Conservation (phyloP, 2,888 invertebrate genomes). For the Drosophila neotestacea region DNA sequence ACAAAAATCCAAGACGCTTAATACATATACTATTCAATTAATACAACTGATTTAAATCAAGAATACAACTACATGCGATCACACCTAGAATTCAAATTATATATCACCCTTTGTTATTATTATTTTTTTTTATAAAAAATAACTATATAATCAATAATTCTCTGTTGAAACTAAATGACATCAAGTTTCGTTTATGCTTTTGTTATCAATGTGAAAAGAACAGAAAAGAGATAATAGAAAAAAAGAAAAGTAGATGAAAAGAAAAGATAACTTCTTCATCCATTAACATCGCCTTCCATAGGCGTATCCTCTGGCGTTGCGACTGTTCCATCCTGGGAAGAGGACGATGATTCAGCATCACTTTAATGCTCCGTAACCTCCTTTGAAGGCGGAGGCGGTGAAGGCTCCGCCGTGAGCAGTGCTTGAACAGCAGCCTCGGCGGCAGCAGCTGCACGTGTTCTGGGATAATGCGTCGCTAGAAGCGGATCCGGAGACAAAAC, state of each 20-base stretch:
- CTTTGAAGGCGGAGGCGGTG: constrained; percentile 17
- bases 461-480: constrained; percentile 26
- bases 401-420: constrained; percentile 40
- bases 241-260: not conserved
- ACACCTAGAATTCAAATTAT: too few relatives aligned
- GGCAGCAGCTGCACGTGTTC: constrained; percentile 47
- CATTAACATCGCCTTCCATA: constrained; percentile 16
- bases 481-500: constrained; percentile 25
- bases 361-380: constrained; percentile 18
- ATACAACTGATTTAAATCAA: too few relatives aligned
- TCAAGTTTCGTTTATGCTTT: not conserved
- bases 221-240: too few relatives aligned
- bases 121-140: not conserved
- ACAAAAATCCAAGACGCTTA: too few relatives aligned
- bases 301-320: constrained; percentile 22
- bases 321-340: constrained; percentile 14
- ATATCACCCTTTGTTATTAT: too few relatives aligned
- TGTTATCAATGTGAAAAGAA: too few relatives aligned
- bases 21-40: too few relatives aligned
- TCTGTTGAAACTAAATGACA: constrained; percentile 2
- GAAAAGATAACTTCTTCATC: not conserved
- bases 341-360: constrained; percentile 43
- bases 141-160: not conserved
- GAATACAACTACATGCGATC: too few relatives aligned
- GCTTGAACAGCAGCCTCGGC: constrained; percentile 50